Percentiles rank a stretch among this genome's conserved stretches.
Evolutionary conservation across 2,113 vertebrate species (phyloP).

Genomic region (Mormyrus iriodes): DNA sequence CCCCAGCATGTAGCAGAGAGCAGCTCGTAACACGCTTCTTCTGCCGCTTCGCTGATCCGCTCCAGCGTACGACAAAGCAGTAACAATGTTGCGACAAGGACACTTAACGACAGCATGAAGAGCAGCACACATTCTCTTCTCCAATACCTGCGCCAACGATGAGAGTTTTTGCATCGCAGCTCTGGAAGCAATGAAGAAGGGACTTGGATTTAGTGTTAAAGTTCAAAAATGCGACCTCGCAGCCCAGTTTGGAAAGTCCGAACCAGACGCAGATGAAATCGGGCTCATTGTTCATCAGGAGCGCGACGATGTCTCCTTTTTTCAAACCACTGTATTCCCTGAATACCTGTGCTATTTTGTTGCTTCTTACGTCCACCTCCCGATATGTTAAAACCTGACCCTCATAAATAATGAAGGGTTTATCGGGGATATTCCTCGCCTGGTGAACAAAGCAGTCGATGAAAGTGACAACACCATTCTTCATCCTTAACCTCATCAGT

Average conservation of each 20-base stretch:
- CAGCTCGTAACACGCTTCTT: not conserved
- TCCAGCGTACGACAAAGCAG: not conserved
- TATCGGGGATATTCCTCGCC: constrained; percentile 60
- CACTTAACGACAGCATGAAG: not conserved
- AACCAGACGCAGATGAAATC: constrained; percentile 84
- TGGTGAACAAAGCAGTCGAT: constrained; percentile 71
- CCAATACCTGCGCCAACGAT: constrained; percentile 77
- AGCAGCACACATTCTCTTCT: not conserved
- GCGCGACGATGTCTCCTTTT: constrained; percentile 68
- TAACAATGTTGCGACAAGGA: not conserved
- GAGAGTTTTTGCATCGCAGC: constrained; percentile 69
- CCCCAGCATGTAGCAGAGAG: not conserved
- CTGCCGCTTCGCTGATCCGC: not conserved
- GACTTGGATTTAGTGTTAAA: constrained; percentile 63
- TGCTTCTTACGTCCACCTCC: constrained; percentile 70
- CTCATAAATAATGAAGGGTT: constrained; percentile 74
- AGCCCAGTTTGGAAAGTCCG: constrained; percentile 77
- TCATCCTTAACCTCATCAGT: constrained; percentile 43
- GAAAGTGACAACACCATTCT: constrained; percentile 59
- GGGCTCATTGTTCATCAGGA: constrained; percentile 82
- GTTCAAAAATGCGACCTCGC: constrained; percentile 81
- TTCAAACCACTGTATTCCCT: constrained; percentile 41
- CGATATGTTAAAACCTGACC: constrained; percentile 62
- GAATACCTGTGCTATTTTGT: constrained; percentile 63
- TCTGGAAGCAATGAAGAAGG: constrained; percentile 71